Base-by-base conservation (phyloP, 2,113 vertebrate species). In the Neomonachus schauinslandi region DNA sequence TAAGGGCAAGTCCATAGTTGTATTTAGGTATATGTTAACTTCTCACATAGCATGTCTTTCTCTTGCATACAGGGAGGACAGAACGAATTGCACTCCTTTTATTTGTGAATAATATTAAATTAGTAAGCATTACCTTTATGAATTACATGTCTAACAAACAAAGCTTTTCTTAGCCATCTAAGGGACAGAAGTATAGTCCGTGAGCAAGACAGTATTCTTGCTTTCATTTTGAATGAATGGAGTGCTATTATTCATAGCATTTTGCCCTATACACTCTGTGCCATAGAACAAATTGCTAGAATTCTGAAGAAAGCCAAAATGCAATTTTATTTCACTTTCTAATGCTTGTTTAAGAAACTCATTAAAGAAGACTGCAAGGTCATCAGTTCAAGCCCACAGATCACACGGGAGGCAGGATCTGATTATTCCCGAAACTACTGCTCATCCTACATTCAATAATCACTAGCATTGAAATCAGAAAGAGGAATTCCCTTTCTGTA, bases 331-430 rank as follows among this genome's bases (percentile, higher is more conserved):
- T 92, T 80, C 83, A 76, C 31, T 79, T 90, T 92, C 36, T 87
- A 90, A 84, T 92, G 57, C 8, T 96, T 94, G 26, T 86, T 97
- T 97, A 49, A 91, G 87, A 97, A 97, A 85, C 42, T 95, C 59
- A 93, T 92, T 96, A 90, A 67, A 63, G 24, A 79, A 88, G 55
- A 86, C 36, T 72, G 24, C 19, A 63, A 85, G 69, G 51, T 92
- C 57, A 94, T 89, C 51, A 1, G 36, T 96, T 39, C 6, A 89
- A 89, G 7, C 28, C 63, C 51, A 92, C 19, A 31, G n/a, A 53
- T 33, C 77, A 55, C 51, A 7, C 24, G 1, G 16, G 5, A 92
- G 24, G 16, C 14, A 82, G 2, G 31, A 1, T 22, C 82, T 55
- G 12, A 19, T 89, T 31, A 55, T 36, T 81, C 39, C 21, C 84